A percentile compares a stretch with the other conserved stretches of the same genome.
These are phyloP conservation scores for Labroides dimidiatus DNA, from an alignment of 2,797 vertebrate species.

Conservation along the genomic window DNA sequence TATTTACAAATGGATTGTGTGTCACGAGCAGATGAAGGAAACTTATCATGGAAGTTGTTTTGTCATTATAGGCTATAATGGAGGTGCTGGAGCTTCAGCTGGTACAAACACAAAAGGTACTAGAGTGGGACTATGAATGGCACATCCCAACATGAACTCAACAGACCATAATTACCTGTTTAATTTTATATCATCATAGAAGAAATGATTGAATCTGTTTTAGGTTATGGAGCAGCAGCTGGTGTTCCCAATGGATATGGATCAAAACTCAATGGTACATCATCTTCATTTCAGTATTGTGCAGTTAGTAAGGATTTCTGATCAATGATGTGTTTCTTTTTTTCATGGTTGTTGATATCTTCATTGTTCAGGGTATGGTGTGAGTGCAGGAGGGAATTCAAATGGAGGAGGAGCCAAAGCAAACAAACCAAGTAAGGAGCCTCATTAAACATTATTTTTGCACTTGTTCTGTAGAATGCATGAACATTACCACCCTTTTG, in stretches of 20 bases:
- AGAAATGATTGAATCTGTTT: constrained; percentile 12
- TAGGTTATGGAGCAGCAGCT: constrained; percentile 57
- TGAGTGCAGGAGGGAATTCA: constrained; percentile 45
- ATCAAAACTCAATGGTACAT: constrained; percentile 48
- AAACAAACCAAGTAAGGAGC: constrained; percentile 64
- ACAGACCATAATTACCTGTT: background rate
- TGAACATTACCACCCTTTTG: background rate
- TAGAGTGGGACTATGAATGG: background rate
- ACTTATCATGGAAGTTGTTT: constrained; percentile 2
- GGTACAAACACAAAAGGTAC: constrained; percentile 62
- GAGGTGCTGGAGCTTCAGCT: constrained; percentile 38
- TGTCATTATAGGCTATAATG: constrained; percentile 48
- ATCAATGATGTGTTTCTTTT: background rate
- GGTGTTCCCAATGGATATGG: constrained; percentile 44
- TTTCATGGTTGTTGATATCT: background rate
- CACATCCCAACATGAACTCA: background rate
- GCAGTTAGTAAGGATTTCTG: background rate
- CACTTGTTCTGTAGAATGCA: background rate
- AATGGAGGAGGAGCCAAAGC: constrained; percentile 61
- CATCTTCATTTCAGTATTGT: background rate
- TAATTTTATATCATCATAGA: constrained; percentile 4
- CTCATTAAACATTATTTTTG: background rate
- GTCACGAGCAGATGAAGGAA: too few species aligned
- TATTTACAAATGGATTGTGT: too few species aligned
- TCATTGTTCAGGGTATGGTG: constrained; percentile 57